phyloP scores from a whole-genome alignment of 2,113 vertebrate species.

The Sceloporus tristichus region DNA sequence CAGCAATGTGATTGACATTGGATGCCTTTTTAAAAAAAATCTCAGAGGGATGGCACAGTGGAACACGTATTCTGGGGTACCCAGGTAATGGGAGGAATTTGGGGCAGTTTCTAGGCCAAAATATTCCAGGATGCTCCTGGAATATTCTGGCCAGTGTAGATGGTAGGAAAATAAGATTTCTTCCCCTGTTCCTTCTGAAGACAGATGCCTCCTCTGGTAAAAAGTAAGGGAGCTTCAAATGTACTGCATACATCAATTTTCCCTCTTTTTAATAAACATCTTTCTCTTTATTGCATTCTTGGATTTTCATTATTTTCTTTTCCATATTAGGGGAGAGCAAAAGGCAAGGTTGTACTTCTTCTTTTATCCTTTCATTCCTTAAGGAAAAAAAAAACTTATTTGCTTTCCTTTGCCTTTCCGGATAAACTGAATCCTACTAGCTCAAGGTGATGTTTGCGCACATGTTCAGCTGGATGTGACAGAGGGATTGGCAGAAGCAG shows the following conservation, averaged over 20 bases:
- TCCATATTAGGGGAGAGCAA: not conserved
- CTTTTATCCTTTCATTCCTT: not conserved
- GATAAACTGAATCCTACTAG: not conserved
- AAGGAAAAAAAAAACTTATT: not conserved
- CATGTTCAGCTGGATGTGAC: not conserved
- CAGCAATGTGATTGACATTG: too few relatives aligned
- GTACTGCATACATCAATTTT: not conserved
- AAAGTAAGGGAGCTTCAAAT: not conserved
- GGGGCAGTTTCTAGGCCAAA: too few relatives aligned
- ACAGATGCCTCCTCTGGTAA: not conserved
- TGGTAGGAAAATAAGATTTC: too few relatives aligned
- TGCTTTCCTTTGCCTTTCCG: not conserved
- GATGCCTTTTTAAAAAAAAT: too few relatives aligned
- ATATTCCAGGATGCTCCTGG: too few relatives aligned
- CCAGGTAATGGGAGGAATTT: too few relatives aligned
- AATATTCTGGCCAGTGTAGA: too few relatives aligned
- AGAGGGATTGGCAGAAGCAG: too few relatives aligned
- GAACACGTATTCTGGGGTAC: too few relatives aligned
- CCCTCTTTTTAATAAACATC: not conserved
- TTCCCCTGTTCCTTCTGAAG: not conserved
- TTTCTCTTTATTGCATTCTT: not conserved
- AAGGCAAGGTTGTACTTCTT: not conserved
- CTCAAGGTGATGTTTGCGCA: not conserved
- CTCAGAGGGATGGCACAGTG: too few relatives aligned
- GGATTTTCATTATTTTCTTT: not conserved